These are phyloP conservation scores for Mythimna albipuncta DNA, from an alignment of 2,888 invertebrate species.

Conservation along the genomic window DNA sequence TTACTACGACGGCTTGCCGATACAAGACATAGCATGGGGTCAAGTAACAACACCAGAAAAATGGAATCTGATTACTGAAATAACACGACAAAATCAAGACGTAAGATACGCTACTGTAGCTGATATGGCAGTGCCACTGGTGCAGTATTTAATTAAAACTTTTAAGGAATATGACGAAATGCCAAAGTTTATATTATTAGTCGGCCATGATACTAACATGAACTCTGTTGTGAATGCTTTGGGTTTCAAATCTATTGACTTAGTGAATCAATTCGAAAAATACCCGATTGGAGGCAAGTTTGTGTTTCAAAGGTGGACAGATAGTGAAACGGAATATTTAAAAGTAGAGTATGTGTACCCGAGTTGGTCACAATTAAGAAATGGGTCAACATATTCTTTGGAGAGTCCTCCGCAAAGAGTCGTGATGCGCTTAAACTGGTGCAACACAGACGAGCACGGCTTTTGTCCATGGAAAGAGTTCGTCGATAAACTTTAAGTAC, in stretches of 20 bases:
- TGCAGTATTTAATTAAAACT: constrained; percentile 31
- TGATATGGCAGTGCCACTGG: constrained; percentile 41
- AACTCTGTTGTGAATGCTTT: constrained; percentile 35
- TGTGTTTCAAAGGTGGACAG: too few species aligned
- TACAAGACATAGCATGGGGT: constrained; percentile 48
- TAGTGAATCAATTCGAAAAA: constrained; percentile 52
- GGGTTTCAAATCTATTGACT: constrained; percentile 31
- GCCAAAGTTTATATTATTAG: constrained; percentile 49
- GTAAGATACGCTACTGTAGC: constrained; percentile 48
- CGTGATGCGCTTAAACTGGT: too few species aligned
- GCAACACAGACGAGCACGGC: too few species aligned
- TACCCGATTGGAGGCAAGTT: constrained; percentile 56
- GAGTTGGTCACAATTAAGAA: constrained; percentile 1
- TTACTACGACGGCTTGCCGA: too few species aligned
- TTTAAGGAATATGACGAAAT: constrained; percentile 44
- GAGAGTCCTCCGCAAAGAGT: too few species aligned
- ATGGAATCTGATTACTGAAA: constrained; percentile 17
- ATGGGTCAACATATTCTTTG: too few species aligned
- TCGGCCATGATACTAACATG: constrained; percentile 58
- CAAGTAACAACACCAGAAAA: constrained; percentile 32
- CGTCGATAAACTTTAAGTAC: constrained; percentile 33
- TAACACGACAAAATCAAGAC: constrained; percentile 38
- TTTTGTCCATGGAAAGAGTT: constrained; percentile 56
- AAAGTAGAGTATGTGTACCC: constrained; percentile 39
- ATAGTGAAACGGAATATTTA: too few species aligned